Conservation (phyloP, 2,888 invertebrate species). For the Lasiommata megera region DNA sequence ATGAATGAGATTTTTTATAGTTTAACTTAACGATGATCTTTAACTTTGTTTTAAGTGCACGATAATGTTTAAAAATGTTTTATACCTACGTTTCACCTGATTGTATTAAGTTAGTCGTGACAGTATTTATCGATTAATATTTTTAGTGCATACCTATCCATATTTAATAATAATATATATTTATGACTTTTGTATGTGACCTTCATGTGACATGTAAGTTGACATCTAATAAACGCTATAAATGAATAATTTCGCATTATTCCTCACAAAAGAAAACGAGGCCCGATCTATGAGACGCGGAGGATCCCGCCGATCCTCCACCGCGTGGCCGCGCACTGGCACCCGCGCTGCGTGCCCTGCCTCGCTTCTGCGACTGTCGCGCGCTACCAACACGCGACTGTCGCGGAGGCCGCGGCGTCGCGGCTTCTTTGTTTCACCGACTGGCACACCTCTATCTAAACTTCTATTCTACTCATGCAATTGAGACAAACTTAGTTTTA, state of each 20-base stretch:
- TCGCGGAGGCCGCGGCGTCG: conserved; percentile 39
- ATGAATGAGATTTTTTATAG: conserved; percentile 78
- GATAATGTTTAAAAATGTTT: conserved; percentile 78
- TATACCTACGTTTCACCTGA: conserved; percentile 73
- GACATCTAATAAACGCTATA: conserved; percentile 72
- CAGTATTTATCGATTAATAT: conserved; percentile 72
- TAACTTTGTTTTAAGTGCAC: conserved; percentile 76
- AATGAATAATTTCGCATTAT: conserved; percentile 76
- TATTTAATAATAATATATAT: conserved; percentile 60
- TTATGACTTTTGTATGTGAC: conserved; percentile 78
- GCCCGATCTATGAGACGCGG: conserved; percentile 9
- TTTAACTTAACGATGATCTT: conserved; percentile 74
- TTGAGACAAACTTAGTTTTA: conserved; percentile 56
- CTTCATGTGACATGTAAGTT: conserved; percentile 69
- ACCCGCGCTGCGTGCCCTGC: conserved; percentile 40
- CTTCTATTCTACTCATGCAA: conserved; percentile 61
- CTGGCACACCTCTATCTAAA: conserved; percentile 63
- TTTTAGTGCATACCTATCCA: conserved; percentile 67
- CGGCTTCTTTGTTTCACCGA: conserved; percentile 61
- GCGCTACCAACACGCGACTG: background rate
- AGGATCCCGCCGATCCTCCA: background rate
- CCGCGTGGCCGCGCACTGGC: conserved; percentile 51
- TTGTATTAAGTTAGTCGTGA: conserved; percentile 76
- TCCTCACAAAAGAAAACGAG: conserved; percentile 48
- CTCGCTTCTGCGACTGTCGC: conserved; percentile 38